Percentiles rank a stretch among this genome's conserved stretches.
Conservation (phyloP, 2,888 invertebrate genomes). For the Schrankia costaestrigalis region DNA sequence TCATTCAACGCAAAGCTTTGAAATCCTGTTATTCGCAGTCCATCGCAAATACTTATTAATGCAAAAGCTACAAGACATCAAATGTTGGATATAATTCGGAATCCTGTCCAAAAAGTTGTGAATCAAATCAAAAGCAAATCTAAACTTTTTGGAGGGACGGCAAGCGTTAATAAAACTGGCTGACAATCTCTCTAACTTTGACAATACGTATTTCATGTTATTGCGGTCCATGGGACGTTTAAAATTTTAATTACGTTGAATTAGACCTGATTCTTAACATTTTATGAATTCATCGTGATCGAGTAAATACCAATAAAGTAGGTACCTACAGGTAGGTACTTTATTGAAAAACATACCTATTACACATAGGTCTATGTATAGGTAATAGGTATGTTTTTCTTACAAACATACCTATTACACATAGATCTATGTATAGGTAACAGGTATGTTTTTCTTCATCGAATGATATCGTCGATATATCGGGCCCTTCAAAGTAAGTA, state of each 20-base stretch:
- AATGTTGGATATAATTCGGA: slow-evolving; percentile 7
- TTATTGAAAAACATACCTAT: too few relatives aligned
- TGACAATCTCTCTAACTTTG: slow-evolving; percentile 22
- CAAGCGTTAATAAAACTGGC: slow-evolving; percentile 19
- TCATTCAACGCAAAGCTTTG: too few relatives aligned
- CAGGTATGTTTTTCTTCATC: too few relatives aligned
- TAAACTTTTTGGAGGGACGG: slow-evolving; percentile 15
- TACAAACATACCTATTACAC: too few relatives aligned
- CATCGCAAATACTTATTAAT: neutral
- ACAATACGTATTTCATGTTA: slow-evolving; percentile 25
- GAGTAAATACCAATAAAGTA: too few relatives aligned
- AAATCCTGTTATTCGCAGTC: neutral
- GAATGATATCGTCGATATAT: too few relatives aligned
- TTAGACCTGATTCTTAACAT: neutral
- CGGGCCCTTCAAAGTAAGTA: too few relatives aligned
- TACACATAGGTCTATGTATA: too few relatives aligned
- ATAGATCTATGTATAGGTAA: too few relatives aligned
- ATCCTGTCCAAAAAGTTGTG: slow-evolving; percentile 13
- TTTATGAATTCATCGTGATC: neutral
- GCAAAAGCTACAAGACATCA: slow-evolving; percentile 4
- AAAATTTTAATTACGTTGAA: slow-evolving; percentile 11
- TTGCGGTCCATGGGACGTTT: slow-evolving; percentile 12
- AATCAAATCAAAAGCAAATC: slow-evolving; percentile 25
- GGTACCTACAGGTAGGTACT: too few relatives aligned
- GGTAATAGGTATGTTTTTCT: too few relatives aligned